Evolutionary conservation across 2,888 invertebrate species (phyloP).

Genomic region (Zaprionus obscuricornis): DNA sequence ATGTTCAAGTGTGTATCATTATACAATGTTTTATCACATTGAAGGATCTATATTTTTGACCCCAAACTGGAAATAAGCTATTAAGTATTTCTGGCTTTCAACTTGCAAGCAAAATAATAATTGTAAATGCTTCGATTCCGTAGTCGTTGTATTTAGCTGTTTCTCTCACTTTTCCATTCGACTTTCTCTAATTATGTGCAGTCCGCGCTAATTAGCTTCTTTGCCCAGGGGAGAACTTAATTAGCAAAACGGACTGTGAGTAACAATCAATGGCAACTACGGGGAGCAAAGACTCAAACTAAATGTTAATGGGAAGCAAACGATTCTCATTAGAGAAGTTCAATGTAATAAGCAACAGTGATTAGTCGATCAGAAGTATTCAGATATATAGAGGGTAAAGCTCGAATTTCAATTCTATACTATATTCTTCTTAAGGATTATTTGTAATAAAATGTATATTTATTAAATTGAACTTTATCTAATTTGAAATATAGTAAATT

Average conservation of each 20-base stretch:
- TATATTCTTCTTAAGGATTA: too few species aligned
- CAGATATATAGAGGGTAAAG: too few species aligned
- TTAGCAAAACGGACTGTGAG: constrained; percentile 50
- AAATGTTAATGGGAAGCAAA: constrained; percentile 61
- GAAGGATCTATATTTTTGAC: constrained; percentile 9
- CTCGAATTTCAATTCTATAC: too few species aligned
- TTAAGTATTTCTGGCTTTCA: constrained; percentile 43
- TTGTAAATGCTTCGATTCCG: constrained; percentile 58
- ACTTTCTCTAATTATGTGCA: constrained; percentile 54
- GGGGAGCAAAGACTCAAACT: constrained; percentile 44
- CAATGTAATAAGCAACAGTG: too few species aligned
- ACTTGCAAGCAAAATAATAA: constrained; percentile 62
- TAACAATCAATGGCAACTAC: constrained; percentile 49
- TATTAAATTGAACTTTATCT: too few species aligned
- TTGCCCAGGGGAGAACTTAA: constrained; percentile 44
- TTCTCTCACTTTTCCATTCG: constrained; percentile 5
- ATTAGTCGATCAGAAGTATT: too few species aligned
- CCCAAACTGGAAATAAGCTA: constrained; percentile 3
- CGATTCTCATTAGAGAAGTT: constrained; percentile 46
- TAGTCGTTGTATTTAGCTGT: constrained; percentile 16
- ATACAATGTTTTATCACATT: too few species aligned
- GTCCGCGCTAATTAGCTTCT: constrained; percentile 55
- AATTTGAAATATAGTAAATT: not conserved
- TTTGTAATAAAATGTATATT: too few species aligned
- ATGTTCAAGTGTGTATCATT: too few species aligned